Base-by-base conservation (phyloP, 2,113 vertebrate species). In the Mastomys natalensis region DNA sequence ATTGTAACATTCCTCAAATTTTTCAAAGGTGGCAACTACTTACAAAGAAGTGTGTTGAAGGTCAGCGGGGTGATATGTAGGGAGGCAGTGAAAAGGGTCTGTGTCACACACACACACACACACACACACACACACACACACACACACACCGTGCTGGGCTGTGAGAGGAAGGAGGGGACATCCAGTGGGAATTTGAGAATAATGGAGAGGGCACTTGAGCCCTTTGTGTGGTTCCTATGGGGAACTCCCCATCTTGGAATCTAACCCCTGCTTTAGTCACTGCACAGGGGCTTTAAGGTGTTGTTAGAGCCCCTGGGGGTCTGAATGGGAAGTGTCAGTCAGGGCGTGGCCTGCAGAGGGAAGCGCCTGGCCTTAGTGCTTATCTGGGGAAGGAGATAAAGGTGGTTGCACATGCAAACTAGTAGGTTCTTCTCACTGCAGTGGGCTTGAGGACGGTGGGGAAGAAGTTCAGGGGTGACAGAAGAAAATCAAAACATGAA, bases 371-470 rank as follows among this genome's bases (percentile, higher is more conserved):
- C 76, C 48, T 72, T 64, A 51, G 74, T 62, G 48, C 76, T 8
- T 60, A 0, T 86, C 48, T 70, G 53, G 31, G 81, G 90, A 87
- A 66, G 94, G 90, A 96, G 94, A 89, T 91, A 53, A 66, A 89
- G 87, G 70, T 72, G 90, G 86, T 60, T 90, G 73, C 87, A 84
- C 48, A 22, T 29, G 68, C 45, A 95, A 81, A 58, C 37, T 45
- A 55, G 48, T 73, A 60, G 51, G 73, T 70, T n/a, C 17, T 16
- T 73, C 40, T 58, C 15, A 21, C 6, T 34, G 29, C 34, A 2
- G 1, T 17, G 66, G 66, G 29, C 8, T 21, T 40, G 86, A 29
- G 31, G 37, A 34, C 45, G 74, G 21, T 72, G 58, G 62, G 62
- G 62, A 64, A 16, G 13, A 76, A 64, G 34, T 55, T 17, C 29